Evolutionary conservation across 2,113 vertebrate species (phyloP), one percentile per base, ranked within the genome.

Genomic region (Lophura nycthemera): DNA sequence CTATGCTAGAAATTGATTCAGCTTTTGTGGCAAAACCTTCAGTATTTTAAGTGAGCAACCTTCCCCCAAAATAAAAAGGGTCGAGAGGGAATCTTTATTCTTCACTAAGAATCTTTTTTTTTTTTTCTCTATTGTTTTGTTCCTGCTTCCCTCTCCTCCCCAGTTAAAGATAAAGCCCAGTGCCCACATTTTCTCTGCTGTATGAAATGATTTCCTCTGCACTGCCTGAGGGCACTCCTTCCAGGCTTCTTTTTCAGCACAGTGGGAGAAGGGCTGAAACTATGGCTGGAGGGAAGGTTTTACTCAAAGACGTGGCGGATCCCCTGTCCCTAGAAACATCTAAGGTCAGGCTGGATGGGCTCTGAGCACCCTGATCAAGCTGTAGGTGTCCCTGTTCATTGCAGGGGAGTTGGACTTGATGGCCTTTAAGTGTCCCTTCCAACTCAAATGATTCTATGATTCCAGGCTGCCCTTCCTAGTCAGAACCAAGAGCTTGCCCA

Each of bases 1-100:
- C 79, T 87, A 71, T 45, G 56, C 81, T 96, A 93, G 89, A 92
- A 97, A 97, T 69, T 93, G 93, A 77, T 97, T 96, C 95, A 82
- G 78, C 85, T 97, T 94, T 95, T 82, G 43, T 63, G 63, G 94
- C n/a, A 77, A 91, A 97, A 93, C 57, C 86, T 92, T 93, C 0
- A 0, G 36, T 86, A 80, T 91, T 76, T 91, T 96, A 95, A 92
- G 89, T 73, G 76, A 95, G 88, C 63, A 95, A 57, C 15, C 10
- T 93, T 72, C 66, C 91, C 52, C 8, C 71, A 76, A 43, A 96
- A 91, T 77, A 91, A 87, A 95, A 95, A 91, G 29, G 36, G 67
- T 67, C 40, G 45, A 91, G 69, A 93, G 38, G 30, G 36, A 30
- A 95, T 89, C 48, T 82, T 90, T 82, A 72, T 61, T 94, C 95